Conservation (phyloP, 1,140 invertebrate genomes). For the Tetragnatha versicolor region DNA sequence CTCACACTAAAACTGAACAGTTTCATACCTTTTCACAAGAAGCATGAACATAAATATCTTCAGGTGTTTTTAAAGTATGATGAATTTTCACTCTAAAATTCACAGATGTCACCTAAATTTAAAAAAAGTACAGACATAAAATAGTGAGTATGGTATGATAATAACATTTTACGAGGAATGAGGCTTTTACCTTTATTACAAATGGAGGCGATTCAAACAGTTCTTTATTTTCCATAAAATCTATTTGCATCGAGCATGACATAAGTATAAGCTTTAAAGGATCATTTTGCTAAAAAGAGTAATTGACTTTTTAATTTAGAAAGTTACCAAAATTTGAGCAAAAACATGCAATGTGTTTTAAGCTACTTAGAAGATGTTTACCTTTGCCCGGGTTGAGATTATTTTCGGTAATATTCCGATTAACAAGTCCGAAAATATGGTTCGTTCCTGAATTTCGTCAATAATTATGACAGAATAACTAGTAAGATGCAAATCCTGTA, state of each 20-base stretch:
- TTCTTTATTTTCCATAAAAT: constrained; percentile 84
- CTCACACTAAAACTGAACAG: no score
- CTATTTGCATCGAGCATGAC: constrained; percentile 94
- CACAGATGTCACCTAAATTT: constrained; percentile 76
- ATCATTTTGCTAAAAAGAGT: constrained; percentile 68
- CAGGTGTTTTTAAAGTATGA: constrained; percentile 88
- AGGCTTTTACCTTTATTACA: constrained; percentile 83
- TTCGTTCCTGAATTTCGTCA: constrained; percentile 97
- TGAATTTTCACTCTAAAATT: constrained; percentile 96
- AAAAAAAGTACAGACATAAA: no score
- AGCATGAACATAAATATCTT: constrained; percentile 89
- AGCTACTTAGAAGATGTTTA: constrained; percentile 45
- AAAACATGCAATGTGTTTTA: no score
- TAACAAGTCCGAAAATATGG: constrained; percentile 93
- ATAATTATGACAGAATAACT: constrained; percentile 96
- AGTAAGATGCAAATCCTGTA: constrained; percentile 82
- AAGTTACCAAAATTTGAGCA: no score
- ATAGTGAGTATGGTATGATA: no score
- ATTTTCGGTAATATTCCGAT: constrained; percentile 94
- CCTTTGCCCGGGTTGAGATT: constrained; percentile 79
- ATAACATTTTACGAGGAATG: no score
- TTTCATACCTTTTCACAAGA: constrained; percentile 88
- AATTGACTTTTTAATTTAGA: no score
- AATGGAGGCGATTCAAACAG: constrained; percentile 86
- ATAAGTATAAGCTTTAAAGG: constrained; percentile 95